These are phyloP conservation scores for cat (Felis catus) DNA, from an alignment of 2,113 vertebrate genomes.

Conservation along the genomic window F.catus_Fca126_mat1.0 CM031418.1:96754001-96754500, in stretches of 20 bases:
- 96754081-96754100: neutral
- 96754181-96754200: neutral
- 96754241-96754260: neutral
- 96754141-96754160: neutral
- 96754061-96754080: constrained; percentile 26
- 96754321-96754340: neutral
- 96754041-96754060: neutral
- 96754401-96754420: neutral
- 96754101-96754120: neutral
- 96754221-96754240: neutral
- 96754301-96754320: neutral
- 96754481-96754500: neutral
- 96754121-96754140: neutral
- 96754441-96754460: neutral
- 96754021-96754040: neutral
- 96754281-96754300: neutral
- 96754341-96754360: neutral
- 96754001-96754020: neutral
- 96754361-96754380: neutral
- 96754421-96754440: neutral
- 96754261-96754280: neutral
- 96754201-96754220: neutral
- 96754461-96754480: neutral
- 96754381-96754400: neutral
- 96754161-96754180: neutral